Percentiles rank a stretch among this genome's conserved stretches.
phyloP scores from a whole-genome alignment of 2,797 vertebrate species.

The Pipistrellus kuhlii region DNA sequence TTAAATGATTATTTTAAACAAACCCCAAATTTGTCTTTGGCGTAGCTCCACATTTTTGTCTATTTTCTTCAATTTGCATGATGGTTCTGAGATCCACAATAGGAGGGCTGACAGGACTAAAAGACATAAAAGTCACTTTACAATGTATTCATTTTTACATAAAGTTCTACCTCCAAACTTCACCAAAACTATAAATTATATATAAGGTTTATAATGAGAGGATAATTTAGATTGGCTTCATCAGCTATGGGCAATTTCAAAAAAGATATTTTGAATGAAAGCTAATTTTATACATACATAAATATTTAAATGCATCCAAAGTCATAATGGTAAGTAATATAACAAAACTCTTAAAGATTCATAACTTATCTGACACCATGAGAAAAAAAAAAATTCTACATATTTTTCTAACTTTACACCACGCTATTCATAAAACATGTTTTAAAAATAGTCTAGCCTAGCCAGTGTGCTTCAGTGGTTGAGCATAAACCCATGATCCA shows the following conservation, averaged over 20 bases:
- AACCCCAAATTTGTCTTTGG: slow-evolving; percentile 92
- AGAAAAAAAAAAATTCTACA: slow-evolving; percentile 17
- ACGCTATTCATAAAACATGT: slow-evolving; percentile 26
- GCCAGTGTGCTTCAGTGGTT: no score
- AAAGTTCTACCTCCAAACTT: slow-evolving; percentile 76
- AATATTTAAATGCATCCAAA: slow-evolving; percentile 76
- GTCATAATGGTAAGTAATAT: slow-evolving; percentile 62
- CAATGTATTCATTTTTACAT: slow-evolving; percentile 77
- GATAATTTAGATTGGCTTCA: slow-evolving; percentile 81
- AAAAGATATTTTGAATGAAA: slow-evolving; percentile 81
- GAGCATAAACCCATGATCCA: no score
- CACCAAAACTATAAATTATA: slow-evolving; percentile 79
- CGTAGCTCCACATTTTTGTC: slow-evolving; percentile 90
- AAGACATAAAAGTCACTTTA: slow-evolving; percentile 83
- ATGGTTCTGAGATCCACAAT: slow-evolving; percentile 96
- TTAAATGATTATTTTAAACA: slow-evolving; percentile 83
- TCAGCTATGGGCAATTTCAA: slow-evolving; percentile 84
- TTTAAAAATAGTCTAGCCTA: not conserved
- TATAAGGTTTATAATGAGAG: slow-evolving; percentile 68
- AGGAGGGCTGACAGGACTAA: slow-evolving; percentile 89
- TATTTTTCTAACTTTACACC: not conserved
- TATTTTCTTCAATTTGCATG: slow-evolving; percentile 97
- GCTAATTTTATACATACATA: slow-evolving; percentile 73
- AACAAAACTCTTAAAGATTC: slow-evolving; percentile 30
- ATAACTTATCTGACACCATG: not conserved